Evolutionary conservation across 2,113 vertebrate genomes (phyloP).

Genomic region (Alaudala cheleensis): DNA sequence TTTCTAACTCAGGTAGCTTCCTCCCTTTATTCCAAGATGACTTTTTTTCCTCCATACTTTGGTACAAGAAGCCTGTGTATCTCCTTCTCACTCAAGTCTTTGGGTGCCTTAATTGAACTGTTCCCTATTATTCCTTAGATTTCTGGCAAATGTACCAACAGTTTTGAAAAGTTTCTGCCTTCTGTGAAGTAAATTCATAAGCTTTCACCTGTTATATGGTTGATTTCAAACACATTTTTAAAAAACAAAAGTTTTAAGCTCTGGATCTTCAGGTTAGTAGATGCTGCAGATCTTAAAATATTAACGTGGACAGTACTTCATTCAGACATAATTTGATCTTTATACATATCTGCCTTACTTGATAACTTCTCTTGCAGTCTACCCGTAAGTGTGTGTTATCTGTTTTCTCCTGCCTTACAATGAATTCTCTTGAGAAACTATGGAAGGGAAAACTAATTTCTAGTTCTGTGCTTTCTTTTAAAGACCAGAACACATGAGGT

Average conservation of each 20-base stretch:
- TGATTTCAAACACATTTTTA: background rate
- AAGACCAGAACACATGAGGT: background rate
- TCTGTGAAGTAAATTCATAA: background rate
- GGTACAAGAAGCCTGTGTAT: background rate
- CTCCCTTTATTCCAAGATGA: background rate
- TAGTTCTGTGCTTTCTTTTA: background rate
- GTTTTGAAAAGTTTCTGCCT: background rate
- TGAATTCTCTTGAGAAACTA: background rate
- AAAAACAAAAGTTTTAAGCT: background rate
- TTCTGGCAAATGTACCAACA: background rate
- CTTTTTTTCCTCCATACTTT: background rate
- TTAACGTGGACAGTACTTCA: background rate
- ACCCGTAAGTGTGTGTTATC: background rate
- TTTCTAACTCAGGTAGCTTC: background rate
- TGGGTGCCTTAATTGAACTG: background rate
- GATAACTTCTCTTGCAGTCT: background rate
- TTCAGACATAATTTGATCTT: background rate
- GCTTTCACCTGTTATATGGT: background rate
- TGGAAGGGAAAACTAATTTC: slow-evolving; percentile 22
- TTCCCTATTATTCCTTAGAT: background rate
- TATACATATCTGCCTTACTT: background rate
- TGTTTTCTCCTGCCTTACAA: background rate
- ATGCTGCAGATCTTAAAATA: background rate
- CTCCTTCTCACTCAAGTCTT: background rate
- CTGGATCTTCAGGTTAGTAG: background rate